Percentiles rank a stretch among this genome's conserved stretches.
phyloP scores from a whole-genome alignment of 37 sponge, comb jelly and placozoan species.

The Diacarnus erythraeanus region DNA sequence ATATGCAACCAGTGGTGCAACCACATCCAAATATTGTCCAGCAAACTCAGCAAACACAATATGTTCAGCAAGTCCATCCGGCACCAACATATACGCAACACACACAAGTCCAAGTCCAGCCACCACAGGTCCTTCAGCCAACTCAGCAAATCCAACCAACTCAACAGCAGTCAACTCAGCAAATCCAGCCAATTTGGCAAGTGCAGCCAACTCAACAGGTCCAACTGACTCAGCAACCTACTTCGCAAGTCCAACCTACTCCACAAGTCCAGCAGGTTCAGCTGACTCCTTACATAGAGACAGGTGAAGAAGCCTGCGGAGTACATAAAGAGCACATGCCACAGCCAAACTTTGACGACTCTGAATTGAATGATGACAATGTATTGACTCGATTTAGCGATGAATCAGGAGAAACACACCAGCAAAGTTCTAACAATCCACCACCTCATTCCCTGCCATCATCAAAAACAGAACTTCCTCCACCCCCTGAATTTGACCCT shows the following conservation, averaged over 20 bases:
- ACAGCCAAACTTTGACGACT: constrained; percentile 23
- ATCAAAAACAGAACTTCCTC: neutral
- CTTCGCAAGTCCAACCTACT: neutral
- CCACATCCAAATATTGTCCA: neutral
- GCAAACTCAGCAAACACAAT: constrained; percentile 6
- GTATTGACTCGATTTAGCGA: constrained; percentile 16
- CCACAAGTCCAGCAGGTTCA: constrained; percentile 12
- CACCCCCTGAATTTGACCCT: neutral
- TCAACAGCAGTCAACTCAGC: too few species aligned
- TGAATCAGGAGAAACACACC: neutral
- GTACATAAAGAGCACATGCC: neutral
- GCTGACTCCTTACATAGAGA: neutral
- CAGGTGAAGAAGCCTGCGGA: neutral
- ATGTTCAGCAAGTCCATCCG: constrained; percentile 2
- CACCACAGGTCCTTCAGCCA: neutral
- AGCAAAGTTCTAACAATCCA: neutral
- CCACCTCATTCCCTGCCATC: neutral
- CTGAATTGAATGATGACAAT: neutral
- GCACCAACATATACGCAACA: neutral
- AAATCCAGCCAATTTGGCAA: neutral
- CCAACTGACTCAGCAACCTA: neutral
- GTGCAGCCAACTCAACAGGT: neutral
- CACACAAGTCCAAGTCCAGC: neutral
- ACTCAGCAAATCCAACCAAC: neutral
- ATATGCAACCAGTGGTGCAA: constrained; percentile 13